Evolutionary conservation across 2,888 invertebrate species (phyloP), one percentile per base, ranked within the genome.

Genomic region (Endotricha flammealis): DNA sequence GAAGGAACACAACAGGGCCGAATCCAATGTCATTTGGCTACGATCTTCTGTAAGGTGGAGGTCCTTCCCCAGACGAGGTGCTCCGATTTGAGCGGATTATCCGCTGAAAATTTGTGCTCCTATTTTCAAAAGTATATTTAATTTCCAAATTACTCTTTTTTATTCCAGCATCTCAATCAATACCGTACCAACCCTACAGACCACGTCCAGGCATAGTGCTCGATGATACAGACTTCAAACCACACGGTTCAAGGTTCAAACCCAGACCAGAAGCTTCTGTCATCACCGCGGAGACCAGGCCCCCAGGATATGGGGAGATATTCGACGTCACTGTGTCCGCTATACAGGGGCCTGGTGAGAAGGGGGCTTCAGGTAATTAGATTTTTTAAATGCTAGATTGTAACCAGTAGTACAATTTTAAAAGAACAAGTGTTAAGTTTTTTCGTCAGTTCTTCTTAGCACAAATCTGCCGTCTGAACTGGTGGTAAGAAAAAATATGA

Each of bases 321-420:
- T 96, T 96, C 57, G 95, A 96, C 56, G 92, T 96, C 0, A 95
- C 95, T 0, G 92, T 96, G 0, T 95, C 95, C 0, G 96, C 95
- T 1, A 92, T 95, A 41, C 96, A 96, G 66, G 95, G 95, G 1
- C 92, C 93, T 0, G 92, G 93, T 0, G 91, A 91, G 9, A 85
- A 88, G 30, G 74, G 68, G 0, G 75, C 69, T 13, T 70, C 81
- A 20, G 78, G 85, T 81, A 34, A 63, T n/a, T n/a, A n/a, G n/a
- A n/a, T n/a, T n/a, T n/a, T n/a, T n/a, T n/a, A n/a, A n/a, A n/a
- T n/a, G n/a, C n/a, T n/a, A n/a, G n/a, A n/a, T n/a, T n/a, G n/a
- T n/a, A n/a, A n/a, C n/a, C n/a, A n/a, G n/a, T n/a, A n/a, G n/a
- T n/a, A n/a, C n/a, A n/a, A n/a, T n/a, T n/a, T n/a, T n/a, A n/a